These are phyloP conservation scores for Epizoanthus fatuus DNA, from an alignment of 92 coral and sea anemone species.

Conservation along the genomic window DNA sequence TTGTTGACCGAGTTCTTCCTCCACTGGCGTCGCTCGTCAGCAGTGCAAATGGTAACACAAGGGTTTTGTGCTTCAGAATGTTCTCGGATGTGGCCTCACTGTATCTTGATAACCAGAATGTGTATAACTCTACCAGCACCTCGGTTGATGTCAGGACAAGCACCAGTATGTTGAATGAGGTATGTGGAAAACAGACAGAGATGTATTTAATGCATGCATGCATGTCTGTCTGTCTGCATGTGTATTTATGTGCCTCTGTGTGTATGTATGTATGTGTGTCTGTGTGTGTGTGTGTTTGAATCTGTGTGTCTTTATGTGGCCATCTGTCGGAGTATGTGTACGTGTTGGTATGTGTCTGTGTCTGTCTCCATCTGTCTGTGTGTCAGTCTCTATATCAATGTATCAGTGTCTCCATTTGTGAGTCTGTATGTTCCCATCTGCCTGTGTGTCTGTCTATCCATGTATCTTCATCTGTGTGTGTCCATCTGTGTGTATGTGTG, in stretches of 20 bases:
- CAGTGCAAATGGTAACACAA: conserved; percentile 90
- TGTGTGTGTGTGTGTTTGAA: not conserved
- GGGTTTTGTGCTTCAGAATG: conserved; percentile 94
- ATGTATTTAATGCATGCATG: not conserved
- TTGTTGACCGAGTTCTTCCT: conserved; percentile 85
- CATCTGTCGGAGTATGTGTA: too few relatives aligned
- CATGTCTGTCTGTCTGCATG: not conserved
- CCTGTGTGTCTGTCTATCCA: not conserved
- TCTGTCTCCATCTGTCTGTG: too few relatives aligned
- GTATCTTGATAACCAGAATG: conserved; percentile 89
- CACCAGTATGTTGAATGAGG: conserved; percentile 84
- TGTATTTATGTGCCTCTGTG: not conserved
- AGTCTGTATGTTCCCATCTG: not conserved
- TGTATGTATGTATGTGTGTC: not conserved
- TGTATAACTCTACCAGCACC: conserved; percentile 72
- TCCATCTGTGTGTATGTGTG: not conserved
- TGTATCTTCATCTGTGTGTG: not conserved
- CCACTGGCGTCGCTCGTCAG: conserved; percentile 86
- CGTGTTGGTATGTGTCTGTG: too few relatives aligned
- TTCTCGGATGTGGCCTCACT: conserved; percentile 96
- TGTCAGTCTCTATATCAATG: too few relatives aligned
- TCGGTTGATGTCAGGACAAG: conserved; percentile 51
- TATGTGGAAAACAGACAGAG: conserved; percentile 16
- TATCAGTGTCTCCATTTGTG: too few relatives aligned
- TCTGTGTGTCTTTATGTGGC: not conserved